Evolutionary conservation across 2,888 invertebrate species (phyloP).

Genomic region (Sicus ferrugineus): DNA sequence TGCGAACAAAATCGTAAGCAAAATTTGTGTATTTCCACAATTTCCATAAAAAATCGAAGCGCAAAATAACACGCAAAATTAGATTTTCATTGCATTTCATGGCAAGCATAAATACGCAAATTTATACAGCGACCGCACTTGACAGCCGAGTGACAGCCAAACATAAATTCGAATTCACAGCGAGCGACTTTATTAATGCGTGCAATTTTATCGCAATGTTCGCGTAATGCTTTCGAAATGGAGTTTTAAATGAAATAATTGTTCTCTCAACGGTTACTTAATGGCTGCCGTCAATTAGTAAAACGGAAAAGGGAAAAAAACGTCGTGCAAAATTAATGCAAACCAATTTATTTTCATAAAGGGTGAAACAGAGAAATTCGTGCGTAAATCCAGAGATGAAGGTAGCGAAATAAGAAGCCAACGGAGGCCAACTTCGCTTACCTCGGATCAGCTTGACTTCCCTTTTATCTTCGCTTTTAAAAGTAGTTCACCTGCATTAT

Average conservation of each 20-base stretch:
- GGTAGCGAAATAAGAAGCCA: no score
- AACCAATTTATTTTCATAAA: neutral
- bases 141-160: neutral
- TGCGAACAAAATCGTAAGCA: no score
- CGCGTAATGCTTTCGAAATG: neutral
- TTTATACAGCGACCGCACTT: neutral
- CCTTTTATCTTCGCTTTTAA: neutral
- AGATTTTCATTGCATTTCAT: neutral
- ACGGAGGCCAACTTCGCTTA: neutral
- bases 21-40: no score
- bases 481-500: no score
- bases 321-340: neutral
- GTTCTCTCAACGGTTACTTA: neutral
- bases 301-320: neutral
- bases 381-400: no score
- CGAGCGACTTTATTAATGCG: neutral
- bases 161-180: neutral
- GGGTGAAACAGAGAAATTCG: neutral
- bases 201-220: neutral
- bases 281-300: constrained; percentile 7
- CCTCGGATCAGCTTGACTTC: neutral
- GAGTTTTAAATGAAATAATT: constrained; percentile 5
- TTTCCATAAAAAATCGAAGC: neutral
- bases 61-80: no score
- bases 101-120: neutral